Evolutionary conservation across 2,113 vertebrate species (phyloP).

Genomic region (Catharus minimus): DNA sequence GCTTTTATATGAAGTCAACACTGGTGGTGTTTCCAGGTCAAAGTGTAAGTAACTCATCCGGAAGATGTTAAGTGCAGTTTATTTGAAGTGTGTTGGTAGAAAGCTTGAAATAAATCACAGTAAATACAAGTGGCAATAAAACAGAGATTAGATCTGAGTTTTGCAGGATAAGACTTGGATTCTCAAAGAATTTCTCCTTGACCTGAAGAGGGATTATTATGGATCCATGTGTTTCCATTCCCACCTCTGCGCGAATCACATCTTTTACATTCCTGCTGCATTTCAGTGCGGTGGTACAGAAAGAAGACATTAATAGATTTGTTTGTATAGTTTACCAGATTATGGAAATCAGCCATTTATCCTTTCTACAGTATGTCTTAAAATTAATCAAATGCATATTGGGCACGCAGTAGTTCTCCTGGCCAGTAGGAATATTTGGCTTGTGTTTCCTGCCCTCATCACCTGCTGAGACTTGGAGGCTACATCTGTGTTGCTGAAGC

Average conservation of each 20-base stretch:
- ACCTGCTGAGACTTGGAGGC: not conserved
- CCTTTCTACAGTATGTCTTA: not conserved
- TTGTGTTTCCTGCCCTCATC: not conserved
- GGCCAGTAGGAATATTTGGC: not conserved
- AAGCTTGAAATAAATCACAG: not conserved
- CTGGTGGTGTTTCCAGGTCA: not conserved
- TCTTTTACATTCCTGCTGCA: not conserved
- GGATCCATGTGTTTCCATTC: not conserved
- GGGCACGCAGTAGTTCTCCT: accelerated
- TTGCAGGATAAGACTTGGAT: not conserved
- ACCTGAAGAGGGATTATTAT: not conserved
- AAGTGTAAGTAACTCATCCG: not conserved
- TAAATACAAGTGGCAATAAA: not conserved
- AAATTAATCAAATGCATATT: accelerated
- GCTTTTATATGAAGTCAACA: not conserved
- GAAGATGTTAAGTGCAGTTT: not conserved
- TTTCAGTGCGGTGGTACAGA: accelerated
- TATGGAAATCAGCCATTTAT: not conserved
- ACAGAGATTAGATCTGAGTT: not conserved
- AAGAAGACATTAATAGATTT: not conserved
- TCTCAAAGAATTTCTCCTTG: not conserved
- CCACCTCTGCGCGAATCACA: not conserved
- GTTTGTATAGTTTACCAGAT: not conserved
- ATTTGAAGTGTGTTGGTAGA: not conserved
- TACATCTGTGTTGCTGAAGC: not conserved